Evolutionary conservation across 1,140 invertebrate genomes (phyloP), one percentile per base, ranked within the genome.

Genomic region (Diabrotica undecimpunctata): DNA sequence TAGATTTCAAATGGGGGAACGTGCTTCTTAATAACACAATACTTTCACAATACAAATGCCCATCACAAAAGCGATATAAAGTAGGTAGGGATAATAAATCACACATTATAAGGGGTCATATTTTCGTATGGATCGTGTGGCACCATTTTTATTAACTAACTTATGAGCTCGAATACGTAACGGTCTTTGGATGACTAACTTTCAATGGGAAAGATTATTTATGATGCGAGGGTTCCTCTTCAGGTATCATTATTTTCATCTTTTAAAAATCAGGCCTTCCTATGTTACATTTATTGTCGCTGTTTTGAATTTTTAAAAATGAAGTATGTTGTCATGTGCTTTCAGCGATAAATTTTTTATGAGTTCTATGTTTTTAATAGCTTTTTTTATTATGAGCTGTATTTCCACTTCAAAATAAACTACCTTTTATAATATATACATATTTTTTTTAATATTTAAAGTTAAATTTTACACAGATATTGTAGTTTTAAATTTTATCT

Each of bases 91-190:
- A 35, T 39, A 39, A 60, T 60, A 60, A 60, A 60, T 60, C 39
- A 60, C 35, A 60, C 14, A 60, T 10, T 10, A 46, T 46, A 60
- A 38, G 41, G 58, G 41, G 38, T 50, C 58, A 60, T 39, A 60
- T 13, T 54, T 12, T 51, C 12, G 12, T 13, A 60, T 12, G 58
- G 39, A 13, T 57, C 55, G 55, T 57, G 55, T 38, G 55, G 55
- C 58, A n/a, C 58, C 58, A 14, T 60, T 60, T 60, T 60, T 60
- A 60, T 60, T 60, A 60, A 60, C 58, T 60, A 60, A 60, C 58
- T 57, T 36, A 36, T 36, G 55, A 12, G 55, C 55, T 60, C 39
- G 13, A 50, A 60, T 60, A 60, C 58, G 46, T 60, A 60, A 60
- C 58, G 58, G 58, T 50, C 39, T 60, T 14, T 9, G 58, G 58